Evolutionary conservation across 2,888 invertebrate genomes (phyloP).

Genomic region (Drosophila aldrichi): DNA sequence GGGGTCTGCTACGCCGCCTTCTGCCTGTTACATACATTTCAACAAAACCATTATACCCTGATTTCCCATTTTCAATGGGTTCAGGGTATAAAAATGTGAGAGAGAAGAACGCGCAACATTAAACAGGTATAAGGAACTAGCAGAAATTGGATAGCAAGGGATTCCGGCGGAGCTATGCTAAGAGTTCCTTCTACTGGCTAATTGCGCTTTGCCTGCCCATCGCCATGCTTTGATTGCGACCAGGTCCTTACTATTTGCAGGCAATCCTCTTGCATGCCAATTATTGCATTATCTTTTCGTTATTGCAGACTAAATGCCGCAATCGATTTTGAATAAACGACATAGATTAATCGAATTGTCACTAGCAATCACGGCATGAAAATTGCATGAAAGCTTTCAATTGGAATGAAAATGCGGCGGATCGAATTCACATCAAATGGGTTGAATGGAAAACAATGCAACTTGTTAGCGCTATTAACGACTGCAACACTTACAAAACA

Average conservation of each 20-base stretch:
- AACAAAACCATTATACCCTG: too few relatives aligned
- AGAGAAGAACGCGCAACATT: slow-evolving; percentile 7
- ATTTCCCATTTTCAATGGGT: too few relatives aligned
- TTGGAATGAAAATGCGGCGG: slow-evolving; percentile 36
- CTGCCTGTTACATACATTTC: too few relatives aligned
- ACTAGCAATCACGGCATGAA: slow-evolving; percentile 46
- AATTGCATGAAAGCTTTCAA: slow-evolving; percentile 66
- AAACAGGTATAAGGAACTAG: slow-evolving; percentile 12
- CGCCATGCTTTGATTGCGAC: neutral
- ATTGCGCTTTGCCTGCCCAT: slow-evolving; percentile 27
- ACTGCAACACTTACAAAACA: slow-evolving; percentile 13
- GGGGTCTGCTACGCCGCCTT: too few relatives aligned
- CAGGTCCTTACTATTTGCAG: slow-evolving; percentile 17
- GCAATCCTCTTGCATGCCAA: slow-evolving; percentile 9
- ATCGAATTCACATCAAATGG: slow-evolving; percentile 46
- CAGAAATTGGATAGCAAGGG: slow-evolving; percentile 10
- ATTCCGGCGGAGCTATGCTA: slow-evolving; percentile 1
- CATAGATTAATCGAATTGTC: slow-evolving; percentile 45
- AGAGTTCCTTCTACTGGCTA: slow-evolving; percentile 20
- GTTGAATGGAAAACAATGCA: slow-evolving; percentile 54
- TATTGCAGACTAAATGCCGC: slow-evolving; percentile 43
- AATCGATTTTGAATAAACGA: slow-evolving; percentile 68
- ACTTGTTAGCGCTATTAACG: slow-evolving; percentile 61
- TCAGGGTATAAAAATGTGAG: slow-evolving; percentile 5
- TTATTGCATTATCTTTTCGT: slow-evolving; percentile 21